Conservation (phyloP, 1,140 invertebrate species). For the Tetraneura akinire region DNA sequence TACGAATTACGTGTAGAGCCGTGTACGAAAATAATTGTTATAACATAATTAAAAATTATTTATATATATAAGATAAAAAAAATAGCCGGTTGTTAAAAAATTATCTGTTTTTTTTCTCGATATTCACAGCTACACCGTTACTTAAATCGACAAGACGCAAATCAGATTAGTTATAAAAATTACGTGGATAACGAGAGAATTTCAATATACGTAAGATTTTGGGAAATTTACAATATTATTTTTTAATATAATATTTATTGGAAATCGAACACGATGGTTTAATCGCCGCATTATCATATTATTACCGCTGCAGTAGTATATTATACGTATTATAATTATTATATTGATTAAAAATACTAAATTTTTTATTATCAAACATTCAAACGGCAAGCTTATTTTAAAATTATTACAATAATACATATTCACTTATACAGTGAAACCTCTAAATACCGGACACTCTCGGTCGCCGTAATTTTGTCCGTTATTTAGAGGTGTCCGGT, state of each 20-base stretch:
- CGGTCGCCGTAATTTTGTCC: too few species aligned
- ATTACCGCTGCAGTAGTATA: background rate
- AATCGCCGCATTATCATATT: background rate
- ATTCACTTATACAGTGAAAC: too few species aligned
- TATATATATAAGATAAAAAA: too few species aligned
- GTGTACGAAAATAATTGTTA: background rate
- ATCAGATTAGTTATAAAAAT: constrained; percentile 40
- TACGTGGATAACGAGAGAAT: constrained; percentile 21
- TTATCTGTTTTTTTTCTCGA: background rate
- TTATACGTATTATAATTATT: constrained; percentile 1
- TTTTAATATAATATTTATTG: background rate
- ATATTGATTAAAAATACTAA: background rate
- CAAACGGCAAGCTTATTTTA: background rate
- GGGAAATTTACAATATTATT: background rate
- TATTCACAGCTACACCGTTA: constrained; percentile 6
- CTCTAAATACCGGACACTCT: too few species aligned
- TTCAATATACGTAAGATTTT: constrained; percentile 34
- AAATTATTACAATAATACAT: background rate
- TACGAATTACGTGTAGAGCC: background rate
- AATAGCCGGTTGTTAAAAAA: too few species aligned
- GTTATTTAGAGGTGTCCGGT: too few species aligned
- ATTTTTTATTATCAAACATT: background rate
- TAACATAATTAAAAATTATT: background rate
- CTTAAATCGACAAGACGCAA: constrained; percentile 41
- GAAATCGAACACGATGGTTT: background rate